Evolutionary conservation across 1,140 invertebrate genomes (phyloP), one percentile per base, ranked within the genome.

Genomic region (Macrocentrus cingulum): DNA sequence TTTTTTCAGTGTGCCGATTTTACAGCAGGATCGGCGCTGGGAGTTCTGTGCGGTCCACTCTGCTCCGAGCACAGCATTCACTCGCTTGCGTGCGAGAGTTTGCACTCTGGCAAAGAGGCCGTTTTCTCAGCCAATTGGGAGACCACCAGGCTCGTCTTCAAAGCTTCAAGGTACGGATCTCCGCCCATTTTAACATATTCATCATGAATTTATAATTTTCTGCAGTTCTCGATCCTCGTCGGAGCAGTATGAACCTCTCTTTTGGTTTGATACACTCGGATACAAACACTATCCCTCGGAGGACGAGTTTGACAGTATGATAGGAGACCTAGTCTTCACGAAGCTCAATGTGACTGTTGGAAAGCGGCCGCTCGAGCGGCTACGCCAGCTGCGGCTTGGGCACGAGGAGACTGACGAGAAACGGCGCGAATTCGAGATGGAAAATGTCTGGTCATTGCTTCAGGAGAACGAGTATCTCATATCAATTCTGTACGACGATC

Each of bases 381-480:
- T 84, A 9, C 74, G 74, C 11, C 71, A 72, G 23, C 66, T 83
- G 15, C 74, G 76, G 22, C 74, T 72, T 1, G 75, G 74, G 3
- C 71, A 74, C 11, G 62, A 74, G n/a, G 77, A 82, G 59, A 74
- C 65, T 15, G 74, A 80, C 34, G 4, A 54, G 0, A 46, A 50
- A 6, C 72, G 69, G 25, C 71, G 82, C 25, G 68, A 76, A n/a
- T 63, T 72, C n/a, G 84, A 85, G 71, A 84, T 87, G 75, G 80
- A 83, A 57, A 85, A 84, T 66, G 72, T 87, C 4, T 88, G 85
- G 85, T 65, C 75, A 32, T 64, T 89, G 13, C 54, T 87, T 5
- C 84, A 88, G 64, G 85, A 88, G 64, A 83, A 85, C 64, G 87
- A 88, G 68, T 89, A 87, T 68, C 57, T 87, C 8, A 72, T 85